Evolutionary conservation across 2,888 invertebrate species (phyloP).

Genomic region (Nephrotoma flavescens): DNA sequence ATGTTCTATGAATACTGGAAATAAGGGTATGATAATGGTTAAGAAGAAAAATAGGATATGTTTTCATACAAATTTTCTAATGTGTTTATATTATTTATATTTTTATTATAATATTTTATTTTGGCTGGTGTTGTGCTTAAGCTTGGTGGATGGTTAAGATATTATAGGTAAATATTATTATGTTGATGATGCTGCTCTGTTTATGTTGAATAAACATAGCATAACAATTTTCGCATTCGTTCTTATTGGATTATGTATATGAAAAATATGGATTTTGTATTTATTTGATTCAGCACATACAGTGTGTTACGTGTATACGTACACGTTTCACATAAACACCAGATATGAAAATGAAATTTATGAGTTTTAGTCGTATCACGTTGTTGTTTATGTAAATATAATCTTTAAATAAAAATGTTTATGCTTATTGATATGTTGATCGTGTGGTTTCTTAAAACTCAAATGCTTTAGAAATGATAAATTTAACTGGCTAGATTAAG

Average conservation of each 20-base stretch:
- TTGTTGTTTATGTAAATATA: background rate
- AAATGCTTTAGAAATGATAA: background rate
- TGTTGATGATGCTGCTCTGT: background rate
- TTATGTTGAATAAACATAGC: background rate
- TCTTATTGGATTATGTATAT: background rate
- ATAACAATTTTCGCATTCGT: background rate
- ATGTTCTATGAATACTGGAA: background rate
- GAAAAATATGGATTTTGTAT: background rate
- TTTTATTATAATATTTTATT: background rate
- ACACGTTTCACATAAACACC: background rate
- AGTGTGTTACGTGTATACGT: too few species aligned
- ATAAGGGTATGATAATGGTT: background rate
- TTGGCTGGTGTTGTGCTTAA: background rate
- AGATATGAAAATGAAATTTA: background rate
- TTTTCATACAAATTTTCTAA: background rate
- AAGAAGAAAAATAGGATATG: background rate
- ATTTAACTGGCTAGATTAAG: background rate
- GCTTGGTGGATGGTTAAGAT: background rate
- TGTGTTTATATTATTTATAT: background rate
- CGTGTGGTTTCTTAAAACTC: background rate
- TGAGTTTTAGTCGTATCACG: background rate
- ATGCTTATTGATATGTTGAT: background rate
- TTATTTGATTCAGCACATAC: background rate
- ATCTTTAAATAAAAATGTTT: background rate
- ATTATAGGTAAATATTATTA: background rate